These are phyloP conservation scores for Gerris lacustris DNA, from an alignment of 2,888 invertebrate species.

Conservation along the genomic window DNA sequence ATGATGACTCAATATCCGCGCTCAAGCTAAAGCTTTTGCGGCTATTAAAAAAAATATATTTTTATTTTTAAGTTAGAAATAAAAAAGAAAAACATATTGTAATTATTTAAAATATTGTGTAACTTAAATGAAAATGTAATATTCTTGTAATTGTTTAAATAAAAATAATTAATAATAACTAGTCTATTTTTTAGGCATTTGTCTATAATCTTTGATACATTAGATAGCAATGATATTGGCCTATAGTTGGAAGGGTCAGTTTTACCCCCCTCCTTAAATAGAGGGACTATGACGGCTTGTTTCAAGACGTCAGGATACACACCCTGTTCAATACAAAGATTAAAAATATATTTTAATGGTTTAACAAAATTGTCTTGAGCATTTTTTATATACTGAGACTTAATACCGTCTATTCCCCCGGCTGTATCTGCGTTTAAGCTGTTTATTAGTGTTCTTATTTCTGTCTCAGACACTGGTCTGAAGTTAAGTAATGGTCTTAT, in stretches of 20 bases:
- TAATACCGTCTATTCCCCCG: not conserved
- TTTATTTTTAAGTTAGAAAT: too few species aligned
- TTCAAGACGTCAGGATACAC: not conserved
- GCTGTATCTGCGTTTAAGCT: not conserved
- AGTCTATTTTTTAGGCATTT: not conserved
- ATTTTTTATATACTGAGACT: not conserved
- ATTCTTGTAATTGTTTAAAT: too few species aligned
- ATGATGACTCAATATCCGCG: too few species aligned
- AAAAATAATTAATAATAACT: too few species aligned
- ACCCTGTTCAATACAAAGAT: not conserved
- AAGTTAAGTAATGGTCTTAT: too few species aligned
- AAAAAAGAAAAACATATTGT: too few species aligned
- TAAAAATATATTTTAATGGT: not conserved
- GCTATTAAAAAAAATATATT: too few species aligned
- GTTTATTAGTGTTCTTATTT: not conserved
- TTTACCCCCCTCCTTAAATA: not conserved
- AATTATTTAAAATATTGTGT: too few species aligned
- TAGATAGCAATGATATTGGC: not conserved
- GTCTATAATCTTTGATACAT: not conserved
- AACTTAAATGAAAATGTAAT: too few species aligned
- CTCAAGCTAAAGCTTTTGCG: too few species aligned
- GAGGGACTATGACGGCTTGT: not conserved
- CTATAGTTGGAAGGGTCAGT: not conserved
- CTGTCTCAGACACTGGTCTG: not conserved
- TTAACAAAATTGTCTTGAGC: not conserved